Evolutionary conservation across 2,113 vertebrate species (phyloP).

Genomic region (Nanger granti): DNA sequence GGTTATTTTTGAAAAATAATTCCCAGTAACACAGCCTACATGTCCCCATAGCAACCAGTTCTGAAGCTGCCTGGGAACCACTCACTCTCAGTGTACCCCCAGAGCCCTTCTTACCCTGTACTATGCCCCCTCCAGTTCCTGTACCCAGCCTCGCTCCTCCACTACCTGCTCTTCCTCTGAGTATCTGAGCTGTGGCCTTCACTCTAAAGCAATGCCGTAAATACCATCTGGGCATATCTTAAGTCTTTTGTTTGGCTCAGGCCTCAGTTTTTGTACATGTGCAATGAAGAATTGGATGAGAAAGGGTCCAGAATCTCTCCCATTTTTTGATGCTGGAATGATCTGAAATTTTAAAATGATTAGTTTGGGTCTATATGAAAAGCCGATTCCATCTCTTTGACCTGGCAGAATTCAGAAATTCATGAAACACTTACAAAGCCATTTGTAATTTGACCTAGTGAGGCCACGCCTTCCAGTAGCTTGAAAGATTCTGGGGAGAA

Average conservation of each 20-base stretch:
- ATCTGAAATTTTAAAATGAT: neutral
- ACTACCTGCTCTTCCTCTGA: no score
- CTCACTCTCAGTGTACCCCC: accelerated
- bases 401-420: neutral
- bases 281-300: neutral
- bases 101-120: accelerated
- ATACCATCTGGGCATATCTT: neutral
- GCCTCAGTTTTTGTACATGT: neutral
- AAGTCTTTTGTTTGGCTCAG: neutral
- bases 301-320: neutral
- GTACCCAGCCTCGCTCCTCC: no score
- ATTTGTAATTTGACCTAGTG: neutral
- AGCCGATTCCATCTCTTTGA: neutral
- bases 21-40: accelerated
- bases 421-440: neutral
- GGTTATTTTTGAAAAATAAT: neutral
- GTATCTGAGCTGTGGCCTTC: neutral
- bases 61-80: neutral
- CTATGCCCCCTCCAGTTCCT: no score
- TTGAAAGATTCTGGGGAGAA: no score
- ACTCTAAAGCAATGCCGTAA: no score
- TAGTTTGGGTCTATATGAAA: neutral
- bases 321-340: neutral
- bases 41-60: neutral
- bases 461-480: neutral